phyloP scores from a whole-genome alignment of 2,113 vertebrate genomes.

The Vidua chalybeata region DNA sequence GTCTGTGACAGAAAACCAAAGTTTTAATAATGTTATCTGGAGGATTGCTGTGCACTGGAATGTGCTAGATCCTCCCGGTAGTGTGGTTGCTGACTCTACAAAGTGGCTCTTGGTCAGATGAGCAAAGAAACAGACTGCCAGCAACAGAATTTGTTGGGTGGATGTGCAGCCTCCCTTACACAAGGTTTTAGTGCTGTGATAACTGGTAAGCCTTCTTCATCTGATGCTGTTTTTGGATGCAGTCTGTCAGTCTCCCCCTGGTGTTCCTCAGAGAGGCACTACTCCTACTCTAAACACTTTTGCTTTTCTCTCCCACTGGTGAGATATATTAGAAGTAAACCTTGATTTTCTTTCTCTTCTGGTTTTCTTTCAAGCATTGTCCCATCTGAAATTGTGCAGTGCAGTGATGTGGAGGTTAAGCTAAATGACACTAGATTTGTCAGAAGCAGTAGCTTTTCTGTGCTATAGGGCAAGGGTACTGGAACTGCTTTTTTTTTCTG shows the following conservation, averaged over 20 bases:
- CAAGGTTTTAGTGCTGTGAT: not conserved
- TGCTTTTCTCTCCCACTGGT: not conserved
- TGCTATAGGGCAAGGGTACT: not conserved
- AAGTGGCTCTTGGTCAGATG: not conserved
- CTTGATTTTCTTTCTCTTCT: not conserved
- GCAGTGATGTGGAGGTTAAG: not conserved
- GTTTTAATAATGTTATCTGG: not conserved
- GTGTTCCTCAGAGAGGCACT: not conserved
- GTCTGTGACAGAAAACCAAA: not conserved
- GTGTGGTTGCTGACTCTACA: not conserved
- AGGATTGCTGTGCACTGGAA: not conserved
- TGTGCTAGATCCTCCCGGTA: not conserved
- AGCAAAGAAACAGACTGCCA: not conserved
- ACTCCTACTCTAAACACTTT: not conserved
- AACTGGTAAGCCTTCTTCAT: not conserved
- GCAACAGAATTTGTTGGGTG: rapidly evolving
- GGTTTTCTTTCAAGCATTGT: not conserved
- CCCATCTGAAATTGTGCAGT: not conserved
- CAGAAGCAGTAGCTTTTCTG: not conserved
- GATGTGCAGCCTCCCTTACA: not conserved
- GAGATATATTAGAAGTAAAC: not conserved
- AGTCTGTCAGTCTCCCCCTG: not conserved
- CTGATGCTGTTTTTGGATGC: not conserved
- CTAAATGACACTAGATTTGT: not conserved
- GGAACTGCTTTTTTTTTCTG: not conserved